These are phyloP conservation scores for Rapana venosa DNA, from an alignment of 2,888 invertebrate genomes.

Conservation along the genomic window DNA sequence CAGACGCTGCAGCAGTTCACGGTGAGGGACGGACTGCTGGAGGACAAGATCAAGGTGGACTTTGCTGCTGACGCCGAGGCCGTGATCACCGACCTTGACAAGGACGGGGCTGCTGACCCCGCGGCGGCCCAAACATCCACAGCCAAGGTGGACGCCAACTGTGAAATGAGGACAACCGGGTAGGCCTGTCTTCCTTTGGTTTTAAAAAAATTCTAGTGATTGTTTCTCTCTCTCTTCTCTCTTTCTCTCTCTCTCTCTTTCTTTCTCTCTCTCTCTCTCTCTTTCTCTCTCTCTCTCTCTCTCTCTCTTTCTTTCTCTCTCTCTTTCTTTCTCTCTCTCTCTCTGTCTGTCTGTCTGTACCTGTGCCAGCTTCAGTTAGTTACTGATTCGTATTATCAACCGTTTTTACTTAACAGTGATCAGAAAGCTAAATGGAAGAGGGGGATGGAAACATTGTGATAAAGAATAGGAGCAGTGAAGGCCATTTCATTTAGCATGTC, in stretches of 20 bases:
- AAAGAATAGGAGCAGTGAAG: no score
- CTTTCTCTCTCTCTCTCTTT: not conserved
- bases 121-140: slow-evolving; percentile 41
- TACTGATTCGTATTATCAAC: not conserved
- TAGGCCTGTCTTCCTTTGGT: slow-evolving; percentile 47
- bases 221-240: not conserved
- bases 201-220: not conserved
- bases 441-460: no score
- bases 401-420: not conserved
- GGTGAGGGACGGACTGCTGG: slow-evolving; percentile 50
- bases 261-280: not conserved
- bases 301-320: not conserved
- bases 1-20: slow-evolving; percentile 57
- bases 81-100: slow-evolving; percentile 64
- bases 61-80: slow-evolving; percentile 71
- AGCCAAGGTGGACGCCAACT: slow-evolving; percentile 69
- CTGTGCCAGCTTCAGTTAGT: not conserved
- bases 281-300: not conserved
- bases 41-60: slow-evolving; percentile 52
- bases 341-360: not conserved
- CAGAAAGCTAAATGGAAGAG: no score
- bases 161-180: slow-evolving; percentile 65
- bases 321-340: slow-evolving; percentile 28
- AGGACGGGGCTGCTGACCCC: slow-evolving; percentile 47
- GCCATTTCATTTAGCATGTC: no score